Conservation (phyloP, 1,140 invertebrate species). For the Nebria ingens region DNA sequence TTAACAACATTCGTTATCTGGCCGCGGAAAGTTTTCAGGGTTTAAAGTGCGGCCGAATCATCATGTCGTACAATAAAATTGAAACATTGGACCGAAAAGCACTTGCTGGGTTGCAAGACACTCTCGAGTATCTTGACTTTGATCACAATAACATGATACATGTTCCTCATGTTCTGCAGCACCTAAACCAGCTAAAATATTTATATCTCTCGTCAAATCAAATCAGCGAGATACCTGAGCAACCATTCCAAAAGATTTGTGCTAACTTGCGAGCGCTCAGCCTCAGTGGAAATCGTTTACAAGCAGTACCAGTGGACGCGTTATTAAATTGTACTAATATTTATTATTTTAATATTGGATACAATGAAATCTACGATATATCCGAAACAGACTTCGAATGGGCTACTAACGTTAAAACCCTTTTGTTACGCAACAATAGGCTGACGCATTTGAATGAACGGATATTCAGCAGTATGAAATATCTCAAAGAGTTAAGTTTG, state of each 20-base stretch:
- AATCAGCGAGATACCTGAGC: slow-evolving; percentile 45
- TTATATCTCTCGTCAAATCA: slow-evolving; percentile 75
- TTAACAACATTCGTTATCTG: slow-evolving; percentile 58
- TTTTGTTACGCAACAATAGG: slow-evolving; percentile 75
- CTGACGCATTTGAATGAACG: slow-evolving; percentile 61
- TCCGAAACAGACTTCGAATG: slow-evolving; percentile 68
- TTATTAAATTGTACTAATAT: slow-evolving; percentile 58
- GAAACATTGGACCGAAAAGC: slow-evolving; percentile 53
- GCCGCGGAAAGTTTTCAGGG: slow-evolving; percentile 53
- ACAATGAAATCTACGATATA: slow-evolving; percentile 72
- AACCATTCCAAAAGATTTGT: slow-evolving; percentile 45
- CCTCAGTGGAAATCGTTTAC: slow-evolving; percentile 68
- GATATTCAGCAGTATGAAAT: slow-evolving; percentile 56
- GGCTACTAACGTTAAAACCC: slow-evolving; percentile 68
- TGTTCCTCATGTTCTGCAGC: slow-evolving; percentile 56
- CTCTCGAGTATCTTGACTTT: slow-evolving; percentile 70
- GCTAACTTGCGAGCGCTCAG: slow-evolving; percentile 62
- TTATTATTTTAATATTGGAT: slow-evolving; percentile 75
- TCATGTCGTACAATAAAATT: slow-evolving; percentile 68
- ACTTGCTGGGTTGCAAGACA: slow-evolving; percentile 58
- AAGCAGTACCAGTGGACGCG: slow-evolving; percentile 53
- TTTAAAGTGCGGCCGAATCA: slow-evolving; percentile 59
- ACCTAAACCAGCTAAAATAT: slow-evolving; percentile 58
- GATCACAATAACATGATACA: slow-evolving; percentile 64
- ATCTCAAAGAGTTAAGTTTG: slow-evolving; percentile 73